Conservation (phyloP, 2,113 vertebrate genomes). For the Cololabis saira region DNA sequence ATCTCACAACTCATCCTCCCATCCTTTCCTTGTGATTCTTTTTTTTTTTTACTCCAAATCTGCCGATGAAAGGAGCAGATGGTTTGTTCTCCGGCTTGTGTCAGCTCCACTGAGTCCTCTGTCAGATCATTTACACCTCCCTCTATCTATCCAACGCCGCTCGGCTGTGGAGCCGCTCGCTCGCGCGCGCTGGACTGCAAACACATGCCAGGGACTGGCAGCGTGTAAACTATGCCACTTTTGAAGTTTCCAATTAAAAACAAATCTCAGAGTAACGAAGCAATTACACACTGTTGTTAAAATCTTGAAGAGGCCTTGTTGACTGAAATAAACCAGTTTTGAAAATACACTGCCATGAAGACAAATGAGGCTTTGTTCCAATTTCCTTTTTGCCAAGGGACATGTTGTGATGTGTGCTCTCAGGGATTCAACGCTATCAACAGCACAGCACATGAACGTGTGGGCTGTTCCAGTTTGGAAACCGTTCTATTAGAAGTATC, state of each 20-base stretch:
- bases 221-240: conserved; percentile 64
- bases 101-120: conserved; percentile 78
- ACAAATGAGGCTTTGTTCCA: conserved; percentile 61
- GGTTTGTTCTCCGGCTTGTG: conserved; percentile 77
- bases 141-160: conserved; percentile 61
- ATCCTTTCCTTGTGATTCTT: conserved; percentile 52
- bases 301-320: conserved; percentile 43
- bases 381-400: conserved; percentile 57
- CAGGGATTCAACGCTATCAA: conserved; percentile 48
- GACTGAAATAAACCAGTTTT: conserved; percentile 59
- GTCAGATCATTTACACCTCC: conserved; percentile 84
- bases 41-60: conserved; percentile 35
- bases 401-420: conserved; percentile 47
- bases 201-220: conserved; percentile 70
- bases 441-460: conserved; percentile 22
- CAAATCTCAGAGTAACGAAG: conserved; percentile 65
- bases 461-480: conserved; percentile 33
- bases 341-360: conserved; percentile 25
- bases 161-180: conserved; percentile 66
- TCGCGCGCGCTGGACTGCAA: conserved; percentile 62
- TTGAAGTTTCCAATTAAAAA: conserved; percentile 71
- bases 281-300: conserved; percentile 62
- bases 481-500: conserved; percentile 10
- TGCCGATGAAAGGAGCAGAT: conserved; percentile 84
- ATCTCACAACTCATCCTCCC: conserved; percentile 56